Base-by-base conservation (phyloP, 2,888 invertebrate genomes). In the Tetanocera ferruginea region DNA sequence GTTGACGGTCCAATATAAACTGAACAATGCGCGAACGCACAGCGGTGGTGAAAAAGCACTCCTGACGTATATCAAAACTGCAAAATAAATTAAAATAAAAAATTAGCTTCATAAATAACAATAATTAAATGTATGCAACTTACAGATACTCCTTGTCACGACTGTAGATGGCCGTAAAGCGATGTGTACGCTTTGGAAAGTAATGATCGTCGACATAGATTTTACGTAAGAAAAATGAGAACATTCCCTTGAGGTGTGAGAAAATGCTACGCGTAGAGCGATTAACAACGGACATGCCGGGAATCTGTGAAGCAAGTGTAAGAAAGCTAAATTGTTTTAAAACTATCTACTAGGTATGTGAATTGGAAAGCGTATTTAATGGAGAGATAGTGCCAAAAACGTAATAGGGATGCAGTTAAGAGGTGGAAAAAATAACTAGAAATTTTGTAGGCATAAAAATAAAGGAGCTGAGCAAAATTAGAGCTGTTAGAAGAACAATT, bases 71-170 rank as follows among this genome's bases (percentile, higher is more conserved):
- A 88, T 97, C 96, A 89, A 97, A 98, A 89, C 96, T 96, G 87
- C 11, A 88, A 88, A 76, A n/a, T n/a, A n/a, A n/a, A n/a, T n/a
- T n/a, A 82, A 43, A 74, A 55, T 57, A 60, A 2, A n/a, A 25
- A n/a, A 62, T 37, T 62, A 43, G n/a, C 28, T 43, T 3, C 28
- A 75, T 60, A n/a, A 4, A 71, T 19, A 19, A 19, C 0, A 34
- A 55, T 1, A 5, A 43, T 64, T 62, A 28, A 5, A 62, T 17
- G 9, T 34, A 66, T 66, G 28, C 8, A 34, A 93, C 95, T 94
- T 90, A 96, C 95, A 98, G 91, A 90, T 97, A 98, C 90, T 97
- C 96, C 89, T 96, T 96, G 87, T 97, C 97, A 83, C 96, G 93
- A 81, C 95, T 95, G 89, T 96, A 98, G 77, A 96, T 94, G 55